Evolutionary conservation across 2,113 vertebrate genomes (phyloP), one percentile per base, ranked within the genome.

Genomic region (Archilochus colubris): DNA sequence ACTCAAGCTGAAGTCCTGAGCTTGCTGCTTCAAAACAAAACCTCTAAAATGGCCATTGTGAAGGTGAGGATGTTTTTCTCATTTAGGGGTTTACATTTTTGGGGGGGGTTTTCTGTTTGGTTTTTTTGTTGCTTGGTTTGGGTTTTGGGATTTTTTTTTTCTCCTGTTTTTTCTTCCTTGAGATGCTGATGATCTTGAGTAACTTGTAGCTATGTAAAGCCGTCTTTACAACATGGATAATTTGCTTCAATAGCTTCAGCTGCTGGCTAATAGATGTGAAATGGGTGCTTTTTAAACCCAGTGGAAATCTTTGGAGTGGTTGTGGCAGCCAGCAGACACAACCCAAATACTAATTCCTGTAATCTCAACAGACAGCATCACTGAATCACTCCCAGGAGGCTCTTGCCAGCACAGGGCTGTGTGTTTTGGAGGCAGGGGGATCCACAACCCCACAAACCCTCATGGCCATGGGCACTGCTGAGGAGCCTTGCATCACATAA

Each of bases 391-490:
- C 84, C 73, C 84, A 91, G 31, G 57, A 81, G 36, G 9, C 20
- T 46, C 76, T 51, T 66, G 66, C 61, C 62, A 84, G 48, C 1
- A 1, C 48, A 62, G 68, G 1, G 2, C 36, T 76, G 30, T 36
- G 38, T 72, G 38, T 57, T 95, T 81, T 3, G 3, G 69, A 75
- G 43, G 43, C 1, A 3, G 28, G 64, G 38, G 3, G 59, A 16
- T 38, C 31, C 63, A 38, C 43, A 91, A 0, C 67, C 58, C 68
- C 30, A 27, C 24, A n/a, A n/a, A 87, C 30, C 16, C 51, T 43
- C 12, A 0, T 0, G 3, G 51, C 0, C 0, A 69, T n/a, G 78
- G n/a, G n/a, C 64, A 7, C 19, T 62, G 77, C 46, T 36, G 55
- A 15, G 46, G 19, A 54, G n/a, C 64, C 36, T 50, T 58, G 31